These are phyloP conservation scores for Chaitophorus viminalis DNA, from an alignment of 2,888 invertebrate genomes.

Conservation along the genomic window DNA sequence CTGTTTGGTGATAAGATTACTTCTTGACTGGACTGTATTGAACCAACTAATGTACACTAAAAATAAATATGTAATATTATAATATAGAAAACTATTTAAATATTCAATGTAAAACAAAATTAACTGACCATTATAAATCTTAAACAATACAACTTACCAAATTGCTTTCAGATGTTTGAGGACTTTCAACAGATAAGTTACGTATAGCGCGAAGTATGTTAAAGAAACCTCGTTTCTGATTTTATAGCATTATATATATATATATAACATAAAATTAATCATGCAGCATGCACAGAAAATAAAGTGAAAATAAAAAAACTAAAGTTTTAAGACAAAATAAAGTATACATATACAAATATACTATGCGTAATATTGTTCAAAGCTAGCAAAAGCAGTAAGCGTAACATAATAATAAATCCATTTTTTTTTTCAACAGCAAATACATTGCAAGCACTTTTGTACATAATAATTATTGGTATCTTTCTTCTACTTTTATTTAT, in stretches of 20 bases:
- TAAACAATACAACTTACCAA: slow-evolving; percentile 42
- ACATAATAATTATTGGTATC: background rate
- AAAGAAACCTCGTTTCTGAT: slow-evolving; percentile 58
- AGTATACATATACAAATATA: background rate
- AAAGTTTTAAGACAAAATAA: slow-evolving; percentile 4
- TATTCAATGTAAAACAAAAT: slow-evolving; percentile 34
- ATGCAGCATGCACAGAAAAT: slow-evolving; percentile 60
- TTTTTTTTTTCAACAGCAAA: background rate
- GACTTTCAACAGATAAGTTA: slow-evolving; percentile 50
- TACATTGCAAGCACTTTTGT: background rate
- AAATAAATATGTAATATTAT: slow-evolving; percentile 66
- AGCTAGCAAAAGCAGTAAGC: background rate
- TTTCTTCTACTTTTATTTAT: background rate
- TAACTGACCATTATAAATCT: slow-evolving; percentile 16
- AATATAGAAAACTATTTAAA: slow-evolving; percentile 6
- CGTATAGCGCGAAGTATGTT: slow-evolving; percentile 59
- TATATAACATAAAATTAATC: slow-evolving; percentile 42
- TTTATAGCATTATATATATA: slow-evolving; percentile 47
- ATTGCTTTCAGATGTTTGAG: slow-evolving; percentile 46
- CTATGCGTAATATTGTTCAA: background rate
- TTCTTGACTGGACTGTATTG: slow-evolving; percentile 90
- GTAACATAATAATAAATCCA: background rate
- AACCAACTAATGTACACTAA: slow-evolving; percentile 93
- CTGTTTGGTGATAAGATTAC: slow-evolving; percentile 88
- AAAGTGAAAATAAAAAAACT: slow-evolving; percentile 46